Conservation (phyloP, 1,140 invertebrate species). For the Drosophila seguyi region DNA sequence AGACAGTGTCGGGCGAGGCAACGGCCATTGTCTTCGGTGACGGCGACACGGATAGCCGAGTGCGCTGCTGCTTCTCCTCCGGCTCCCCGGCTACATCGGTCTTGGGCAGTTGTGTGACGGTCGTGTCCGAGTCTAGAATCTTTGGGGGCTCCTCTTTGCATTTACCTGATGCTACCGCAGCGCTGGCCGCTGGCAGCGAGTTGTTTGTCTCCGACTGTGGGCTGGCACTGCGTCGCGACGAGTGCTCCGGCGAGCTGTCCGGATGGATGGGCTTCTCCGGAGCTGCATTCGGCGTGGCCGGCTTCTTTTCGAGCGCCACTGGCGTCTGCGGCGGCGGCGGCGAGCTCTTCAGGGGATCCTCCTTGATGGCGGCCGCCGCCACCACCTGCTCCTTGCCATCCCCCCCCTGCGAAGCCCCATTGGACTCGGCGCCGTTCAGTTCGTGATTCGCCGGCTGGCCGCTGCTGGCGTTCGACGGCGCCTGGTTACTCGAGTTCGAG, state of each 20-base stretch:
- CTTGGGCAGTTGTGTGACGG: slow-evolving; percentile 12
- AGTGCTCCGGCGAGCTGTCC: slow-evolving; percentile 69
- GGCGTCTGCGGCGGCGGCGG: slow-evolving; percentile 53
- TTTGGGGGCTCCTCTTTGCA: slow-evolving; percentile 53
- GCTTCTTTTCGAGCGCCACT: slow-evolving; percentile 61
- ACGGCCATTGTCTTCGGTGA: slow-evolving; percentile 10
- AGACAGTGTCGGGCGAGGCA: slow-evolving; percentile 60
- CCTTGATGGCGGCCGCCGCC: slow-evolving; percentile 33
- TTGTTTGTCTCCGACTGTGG: slow-evolving; percentile 64
- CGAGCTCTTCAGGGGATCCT: slow-evolving; percentile 54
- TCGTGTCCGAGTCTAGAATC: slow-evolving; percentile 43
- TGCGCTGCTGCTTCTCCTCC: slow-evolving; percentile 50
- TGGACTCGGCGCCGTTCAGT: slow-evolving; percentile 67
- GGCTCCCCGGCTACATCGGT: slow-evolving; percentile 11
- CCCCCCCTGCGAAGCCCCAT: slow-evolving; percentile 55
- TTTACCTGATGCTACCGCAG: slow-evolving; percentile 54
- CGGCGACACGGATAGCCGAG: slow-evolving; percentile 35
- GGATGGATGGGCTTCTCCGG: slow-evolving; percentile 61
- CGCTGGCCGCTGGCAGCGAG: slow-evolving; percentile 22
- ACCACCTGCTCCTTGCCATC: slow-evolving; percentile 56
- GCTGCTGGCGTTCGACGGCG: slow-evolving; percentile 70
- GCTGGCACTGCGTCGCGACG: slow-evolving; percentile 61
- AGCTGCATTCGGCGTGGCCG: slow-evolving; percentile 58
- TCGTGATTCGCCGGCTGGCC: slow-evolving; percentile 60
- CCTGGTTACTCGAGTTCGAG: slow-evolving; percentile 80